Evolutionary conservation across 92 coral and sea anemone species (phyloP).

Genomic region (Diadumene lineata): DNA sequence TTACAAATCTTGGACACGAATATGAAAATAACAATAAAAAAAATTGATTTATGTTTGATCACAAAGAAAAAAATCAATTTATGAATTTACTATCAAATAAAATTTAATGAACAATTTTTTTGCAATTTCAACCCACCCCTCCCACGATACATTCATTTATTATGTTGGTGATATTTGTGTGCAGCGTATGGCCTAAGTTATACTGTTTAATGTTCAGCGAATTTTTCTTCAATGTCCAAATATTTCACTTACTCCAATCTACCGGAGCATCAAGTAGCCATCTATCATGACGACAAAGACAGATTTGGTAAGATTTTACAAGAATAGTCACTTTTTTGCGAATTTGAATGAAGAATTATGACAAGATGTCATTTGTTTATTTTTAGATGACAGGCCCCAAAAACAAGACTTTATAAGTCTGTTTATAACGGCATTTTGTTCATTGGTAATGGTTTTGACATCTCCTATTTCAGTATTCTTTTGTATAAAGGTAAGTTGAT

Average conservation of each 20-base stretch:
- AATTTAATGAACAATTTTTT: too few relatives aligned
- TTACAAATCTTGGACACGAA: too few relatives aligned
- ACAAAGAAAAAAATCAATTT: too few relatives aligned
- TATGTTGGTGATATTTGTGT: not conserved
- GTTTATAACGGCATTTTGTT: constrained; percentile 55
- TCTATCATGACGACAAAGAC: constrained; percentile 68
- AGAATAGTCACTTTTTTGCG: not conserved
- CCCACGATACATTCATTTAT: not conserved
- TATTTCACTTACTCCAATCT: constrained; percentile 77
- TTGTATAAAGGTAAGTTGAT: constrained; percentile 80
- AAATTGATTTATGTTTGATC: too few relatives aligned
- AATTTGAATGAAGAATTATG: not conserved
- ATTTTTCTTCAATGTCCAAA: constrained; percentile 52
- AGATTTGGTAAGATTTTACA: constrained; percentile 30
- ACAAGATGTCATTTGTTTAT: not conserved
- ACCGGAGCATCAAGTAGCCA: constrained; percentile 87
- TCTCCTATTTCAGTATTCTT: constrained; percentile 88
- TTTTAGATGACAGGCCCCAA: constrained; percentile 48
- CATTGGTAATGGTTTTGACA: constrained; percentile 58
- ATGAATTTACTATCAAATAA: too few relatives aligned
- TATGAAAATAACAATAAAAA: too few relatives aligned
- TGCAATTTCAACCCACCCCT: not conserved
- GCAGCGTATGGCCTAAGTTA: too few relatives aligned
- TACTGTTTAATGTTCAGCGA: too few relatives aligned
- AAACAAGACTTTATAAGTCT: constrained; percentile 48